These are phyloP conservation scores for Percopsis omiscomaycus DNA, from an alignment of 2,797 vertebrate species.

Conservation along the genomic window DNA sequence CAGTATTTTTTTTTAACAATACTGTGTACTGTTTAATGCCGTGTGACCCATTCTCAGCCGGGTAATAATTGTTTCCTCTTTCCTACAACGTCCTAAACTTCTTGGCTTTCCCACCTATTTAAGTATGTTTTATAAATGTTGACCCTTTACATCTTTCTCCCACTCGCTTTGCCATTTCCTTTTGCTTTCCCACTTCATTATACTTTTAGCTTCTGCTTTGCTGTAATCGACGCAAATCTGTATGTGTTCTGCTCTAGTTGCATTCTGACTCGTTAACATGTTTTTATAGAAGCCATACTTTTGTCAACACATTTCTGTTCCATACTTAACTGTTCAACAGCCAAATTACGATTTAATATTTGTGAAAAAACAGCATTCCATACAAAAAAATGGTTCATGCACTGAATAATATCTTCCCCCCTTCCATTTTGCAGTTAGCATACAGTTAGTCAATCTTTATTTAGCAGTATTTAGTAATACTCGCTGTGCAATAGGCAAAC, in stretches of 20 bases:
- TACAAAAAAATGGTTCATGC: slow-evolving; percentile 14
- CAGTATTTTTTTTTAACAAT: too few species aligned
- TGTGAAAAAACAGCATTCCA: slow-evolving; percentile 21
- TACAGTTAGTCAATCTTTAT: slow-evolving; percentile 21
- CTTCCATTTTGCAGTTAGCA: slow-evolving; percentile 27
- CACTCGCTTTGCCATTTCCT: background rate
- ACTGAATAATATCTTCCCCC: slow-evolving; percentile 18
- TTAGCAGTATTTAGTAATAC: slow-evolving; percentile 9
- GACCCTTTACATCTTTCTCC: background rate
- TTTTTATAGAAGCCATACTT: too few species aligned
- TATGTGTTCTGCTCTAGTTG: background rate
- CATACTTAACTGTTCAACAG: too few species aligned
- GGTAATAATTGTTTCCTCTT: background rate
- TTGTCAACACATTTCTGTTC: background rate
- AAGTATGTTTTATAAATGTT: background rate
- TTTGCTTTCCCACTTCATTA: background rate
- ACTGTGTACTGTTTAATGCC: too few species aligned
- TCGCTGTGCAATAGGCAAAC: slow-evolving; percentile 16
- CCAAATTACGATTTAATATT: background rate
- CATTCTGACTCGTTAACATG: background rate
- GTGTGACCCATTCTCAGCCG: too few species aligned
- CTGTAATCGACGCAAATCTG: background rate
- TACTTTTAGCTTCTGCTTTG: background rate
- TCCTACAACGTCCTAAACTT: background rate
- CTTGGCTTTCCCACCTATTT: background rate